Conservation (phyloP, 2,797 vertebrate genomes). For the Megalops cyprinoides region DNA sequence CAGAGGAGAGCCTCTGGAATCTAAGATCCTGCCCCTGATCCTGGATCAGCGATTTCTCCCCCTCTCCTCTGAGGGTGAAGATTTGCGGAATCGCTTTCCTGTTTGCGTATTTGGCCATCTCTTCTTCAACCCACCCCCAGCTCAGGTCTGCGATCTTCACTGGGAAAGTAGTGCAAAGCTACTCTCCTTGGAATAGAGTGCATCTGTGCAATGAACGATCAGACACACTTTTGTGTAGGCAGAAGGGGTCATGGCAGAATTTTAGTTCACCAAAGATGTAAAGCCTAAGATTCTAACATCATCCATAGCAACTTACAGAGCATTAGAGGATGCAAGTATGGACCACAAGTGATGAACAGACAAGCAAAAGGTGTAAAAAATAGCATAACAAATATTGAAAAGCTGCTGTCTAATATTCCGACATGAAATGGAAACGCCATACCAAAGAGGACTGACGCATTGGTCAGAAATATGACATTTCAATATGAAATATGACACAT, state of each 20-base stretch:
- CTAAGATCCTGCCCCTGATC: constrained; percentile 63
- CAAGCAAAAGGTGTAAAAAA: no score
- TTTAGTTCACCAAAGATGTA: neutral
- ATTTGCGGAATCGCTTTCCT: constrained; percentile 55
- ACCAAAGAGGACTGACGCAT: no score
- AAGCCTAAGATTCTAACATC: neutral
- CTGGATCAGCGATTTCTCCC: constrained; percentile 58
- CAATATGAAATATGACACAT: no score
- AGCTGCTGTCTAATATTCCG: no score
- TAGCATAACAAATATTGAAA: no score
- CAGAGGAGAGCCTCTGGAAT: constrained; percentile 45
- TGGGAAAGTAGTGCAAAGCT: constrained; percentile 20
- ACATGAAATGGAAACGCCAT: no score
- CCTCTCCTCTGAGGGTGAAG: constrained; percentile 55
- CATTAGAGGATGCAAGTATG: no score
- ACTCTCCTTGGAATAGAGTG: constrained; percentile 51
- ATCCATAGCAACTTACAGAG: no score
- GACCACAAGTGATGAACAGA: no score
- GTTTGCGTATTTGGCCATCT: neutral
- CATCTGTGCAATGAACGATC: constrained; percentile 55
- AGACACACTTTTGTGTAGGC: neutral
- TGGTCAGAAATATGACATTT: no score
- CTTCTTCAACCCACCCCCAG: neutral
- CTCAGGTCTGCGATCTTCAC: constrained; percentile 49
- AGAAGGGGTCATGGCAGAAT: neutral